A percentile compares a stretch with the other conserved stretches of the same genome.
These are phyloP conservation scores for Porites cylindrica DNA, from an alignment of 92 coral and sea anemone species.

Conservation along the genomic window DNA sequence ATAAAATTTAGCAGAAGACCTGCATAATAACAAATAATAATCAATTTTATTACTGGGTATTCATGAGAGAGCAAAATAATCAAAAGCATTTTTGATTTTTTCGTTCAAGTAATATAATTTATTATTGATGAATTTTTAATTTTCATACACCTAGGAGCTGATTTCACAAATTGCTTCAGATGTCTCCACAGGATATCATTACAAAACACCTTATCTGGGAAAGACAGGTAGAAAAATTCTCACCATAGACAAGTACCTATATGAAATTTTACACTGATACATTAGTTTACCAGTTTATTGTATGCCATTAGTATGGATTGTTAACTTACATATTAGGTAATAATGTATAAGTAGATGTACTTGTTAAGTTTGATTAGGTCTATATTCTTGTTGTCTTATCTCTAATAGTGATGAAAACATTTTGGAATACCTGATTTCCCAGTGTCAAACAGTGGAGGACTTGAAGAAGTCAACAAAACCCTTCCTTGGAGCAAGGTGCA, in stretches of 20 bases:
- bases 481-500: conserved; percentile 48
- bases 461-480: conserved; percentile 46
- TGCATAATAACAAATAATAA: too few relatives aligned
- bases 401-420: conserved; percentile 64
- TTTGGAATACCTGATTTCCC: conserved; percentile 74
- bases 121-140: too few relatives aligned
- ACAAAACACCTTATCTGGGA: conserved; percentile 4
- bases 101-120: too few relatives aligned
- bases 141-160: conserved; percentile 63
- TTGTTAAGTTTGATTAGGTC: neutral
- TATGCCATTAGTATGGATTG: too few relatives aligned
- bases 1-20: too few relatives aligned
- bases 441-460: conserved; percentile 88
- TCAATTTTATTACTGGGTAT: too few relatives aligned
- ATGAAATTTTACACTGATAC: neutral
- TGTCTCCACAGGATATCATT: conserved; percentile 55
- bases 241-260: neutral
- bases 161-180: conserved; percentile 83
- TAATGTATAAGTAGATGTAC: too few relatives aligned
- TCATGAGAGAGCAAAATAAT: too few relatives aligned
- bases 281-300: neutral
- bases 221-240: conserved; percentile 31
- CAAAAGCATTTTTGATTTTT: too few relatives aligned
- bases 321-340: too few relatives aligned
- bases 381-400: too few relatives aligned